Conservation (phyloP, 2,113 vertebrate genomes). For the Rhinoderma darwinii region DNA sequence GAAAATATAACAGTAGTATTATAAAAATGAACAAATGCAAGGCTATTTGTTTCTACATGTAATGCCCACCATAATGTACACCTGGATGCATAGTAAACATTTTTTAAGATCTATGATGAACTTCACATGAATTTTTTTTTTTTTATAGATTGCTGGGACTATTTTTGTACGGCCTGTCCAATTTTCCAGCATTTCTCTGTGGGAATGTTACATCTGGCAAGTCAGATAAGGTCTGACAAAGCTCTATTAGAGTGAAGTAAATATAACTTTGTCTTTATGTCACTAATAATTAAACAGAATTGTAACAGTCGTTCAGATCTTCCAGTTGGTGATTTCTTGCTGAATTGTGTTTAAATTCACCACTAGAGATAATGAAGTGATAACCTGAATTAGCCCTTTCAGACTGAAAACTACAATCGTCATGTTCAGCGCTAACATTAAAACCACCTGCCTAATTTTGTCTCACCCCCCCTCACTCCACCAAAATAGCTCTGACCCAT, state of each 20-base stretch:
- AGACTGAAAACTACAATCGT: background rate
- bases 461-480: too few relatives aligned
- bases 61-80: too few relatives aligned
- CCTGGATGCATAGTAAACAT: too few relatives aligned
- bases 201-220: slow-evolving; percentile 48
- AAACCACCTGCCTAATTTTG: too few relatives aligned
- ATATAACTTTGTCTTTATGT: slow-evolving; percentile 46
- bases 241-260: slow-evolving; percentile 39
- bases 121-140: background rate
- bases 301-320: background rate
- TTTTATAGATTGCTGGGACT: background rate
- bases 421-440: too few relatives aligned
- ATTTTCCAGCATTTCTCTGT: background rate
- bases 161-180: background rate
- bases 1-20: too few relatives aligned
- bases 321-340: background rate
- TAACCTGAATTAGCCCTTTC: slow-evolving; percentile 22
- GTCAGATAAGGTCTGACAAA: slow-evolving; percentile 40
- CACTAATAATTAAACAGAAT: slow-evolving; percentile 51
- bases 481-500: too few relatives aligned
- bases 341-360: slow-evolving; percentile 37
- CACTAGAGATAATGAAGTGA: slow-evolving; percentile 25
- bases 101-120: too few relatives aligned
- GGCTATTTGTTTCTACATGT: too few relatives aligned
- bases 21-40: too few relatives aligned